These are phyloP conservation scores for Diarsia dahlii DNA, from an alignment of 2,888 invertebrate genomes.

Conservation along the genomic window DNA sequence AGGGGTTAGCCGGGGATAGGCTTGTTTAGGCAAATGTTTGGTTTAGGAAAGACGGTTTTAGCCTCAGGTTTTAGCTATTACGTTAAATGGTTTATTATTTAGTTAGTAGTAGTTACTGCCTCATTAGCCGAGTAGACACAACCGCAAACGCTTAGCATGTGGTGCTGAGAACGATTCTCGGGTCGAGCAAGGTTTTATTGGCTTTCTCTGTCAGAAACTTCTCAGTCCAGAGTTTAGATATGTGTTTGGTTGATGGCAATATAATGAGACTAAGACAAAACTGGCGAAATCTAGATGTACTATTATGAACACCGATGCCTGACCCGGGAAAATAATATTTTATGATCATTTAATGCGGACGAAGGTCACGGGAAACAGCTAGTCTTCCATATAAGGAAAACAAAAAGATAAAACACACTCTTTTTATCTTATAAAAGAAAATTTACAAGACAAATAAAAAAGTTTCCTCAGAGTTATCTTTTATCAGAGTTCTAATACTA, in stretches of 20 bases:
- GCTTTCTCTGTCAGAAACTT: background rate
- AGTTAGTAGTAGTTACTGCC: background rate
- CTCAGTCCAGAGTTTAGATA: no score
- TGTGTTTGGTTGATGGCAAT: background rate
- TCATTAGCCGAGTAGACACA: background rate
- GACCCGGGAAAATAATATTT: no score
- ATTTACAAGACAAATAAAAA: background rate
- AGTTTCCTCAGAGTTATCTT: background rate
- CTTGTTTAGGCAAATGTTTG: conserved; percentile 7
- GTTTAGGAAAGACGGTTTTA: background rate
- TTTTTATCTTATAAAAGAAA: no score
- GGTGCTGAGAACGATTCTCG: background rate
- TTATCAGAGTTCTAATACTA: background rate
- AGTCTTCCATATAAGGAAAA: background rate
- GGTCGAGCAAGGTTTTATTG: background rate
- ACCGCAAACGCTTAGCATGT: background rate
- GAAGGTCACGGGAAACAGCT: no score
- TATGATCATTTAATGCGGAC: no score
- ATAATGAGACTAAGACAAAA: no score
- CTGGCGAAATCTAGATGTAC: no score
- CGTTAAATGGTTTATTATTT: conserved; percentile 9
- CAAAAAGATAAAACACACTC: background rate
- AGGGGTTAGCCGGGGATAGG: background rate
- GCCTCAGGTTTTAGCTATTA: background rate
- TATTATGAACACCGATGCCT: no score